A percentile compares a stretch with the other conserved stretches of the same genome.
Conservation (phyloP, 2,113 vertebrate species). For the cattle (Bos taurus) region ARS-UCD2.0 NC_037329.1:104140501-104141000, state of each 20-base stretch:
- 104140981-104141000: background rate
- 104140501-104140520: background rate
- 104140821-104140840: background rate
- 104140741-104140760: background rate
- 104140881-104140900: background rate
- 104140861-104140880: background rate
- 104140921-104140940: background rate
- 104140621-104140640: background rate
- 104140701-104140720: background rate
- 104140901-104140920: background rate
- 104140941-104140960: background rate
- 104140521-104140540: background rate
- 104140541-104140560: background rate
- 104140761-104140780: background rate
- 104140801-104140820: background rate
- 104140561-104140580: background rate
- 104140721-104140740: background rate
- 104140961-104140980: background rate
- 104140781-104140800: background rate
- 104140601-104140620: conserved; percentile 9
- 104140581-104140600: background rate
- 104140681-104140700: background rate
- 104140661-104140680: background rate
- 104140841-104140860: background rate
- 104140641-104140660: background rate